Base-by-base conservation (phyloP, 2,888 invertebrate species). In the Hydrotaea cyrtoneurina region DNA sequence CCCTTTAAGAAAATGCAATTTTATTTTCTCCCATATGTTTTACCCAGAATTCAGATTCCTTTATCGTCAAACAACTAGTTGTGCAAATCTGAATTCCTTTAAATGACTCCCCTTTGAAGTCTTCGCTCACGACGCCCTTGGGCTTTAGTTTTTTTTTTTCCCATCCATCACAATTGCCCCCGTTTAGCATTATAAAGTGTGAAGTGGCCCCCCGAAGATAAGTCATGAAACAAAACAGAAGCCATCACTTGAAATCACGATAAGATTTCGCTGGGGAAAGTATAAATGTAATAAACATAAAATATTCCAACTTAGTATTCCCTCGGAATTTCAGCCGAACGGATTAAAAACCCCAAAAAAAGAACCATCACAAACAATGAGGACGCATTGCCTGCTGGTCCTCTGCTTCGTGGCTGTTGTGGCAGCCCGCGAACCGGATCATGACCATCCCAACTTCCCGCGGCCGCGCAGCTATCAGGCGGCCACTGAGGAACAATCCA, bases 401-500 rank as follows among this genome's bases (percentile, higher is more conserved):
- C n/a, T 79, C 5, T 11, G 23, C 8, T 17, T 66, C 2, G 53
- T 8, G 19, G n/a, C n/a, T n/a, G 21, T 13, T 64, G 0, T 46
- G 8, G 57, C 43, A 1, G 13, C 11, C 7, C 74, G 55, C 23
- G 31, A 46, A 5, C 0, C 66, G 0, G 53, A 77, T 53, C 59
- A 5, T 13, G 17, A 75, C 19, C 82, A 85, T 78, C 80, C 83
- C 4, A 59, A 64, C 5, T 31, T 76, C 8, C 53, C 50, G 21
- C 39, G n/a, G 15, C 2, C 26, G 0, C 59, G 55, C 0, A 74
- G n/a, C 4, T 62, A 36, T 8, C 10, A 23, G 3, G n/a, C 36
- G 0, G 19, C 17, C 0, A 46, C 1, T 0, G 66, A 59, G 15
- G 87, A 87, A 31, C 72, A 74, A 59, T 77, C 82, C 0, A 84